phyloP scores from a whole-genome alignment of 2,888 invertebrate species.

The Pteria penguin region DNA sequence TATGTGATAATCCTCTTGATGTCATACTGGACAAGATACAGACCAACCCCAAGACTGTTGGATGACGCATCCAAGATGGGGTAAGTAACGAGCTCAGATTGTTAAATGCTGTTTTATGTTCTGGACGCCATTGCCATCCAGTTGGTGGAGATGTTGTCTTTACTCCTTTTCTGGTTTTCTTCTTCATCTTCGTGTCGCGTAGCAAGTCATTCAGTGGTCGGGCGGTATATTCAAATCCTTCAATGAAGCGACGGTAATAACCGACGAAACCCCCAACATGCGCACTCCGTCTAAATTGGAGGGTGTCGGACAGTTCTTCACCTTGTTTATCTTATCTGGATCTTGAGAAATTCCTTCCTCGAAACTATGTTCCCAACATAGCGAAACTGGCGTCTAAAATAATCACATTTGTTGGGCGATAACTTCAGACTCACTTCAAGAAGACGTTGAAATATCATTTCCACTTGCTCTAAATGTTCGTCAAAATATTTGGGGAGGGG shows the following conservation, averaged over 20 bases:
- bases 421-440: no score
- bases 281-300: no score
- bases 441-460: conserved; percentile 35
- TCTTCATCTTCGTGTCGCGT: not conserved
- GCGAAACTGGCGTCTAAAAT: no score
- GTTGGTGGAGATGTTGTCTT: not conserved
- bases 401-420: no score
- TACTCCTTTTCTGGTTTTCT: not conserved
- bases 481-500: conserved; percentile 34
- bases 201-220: no score
- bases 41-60: conserved; percentile 39
- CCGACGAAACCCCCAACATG: no score
- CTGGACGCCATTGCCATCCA: conserved; percentile 31
- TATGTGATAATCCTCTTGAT: no score
- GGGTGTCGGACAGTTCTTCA: conserved; percentile 48
- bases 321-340: conserved; percentile 41
- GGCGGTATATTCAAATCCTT: not conserved
- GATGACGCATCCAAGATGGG: conserved; percentile 38
- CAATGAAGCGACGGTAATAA: no score
- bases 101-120: conserved; percentile 24
- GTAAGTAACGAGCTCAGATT: conserved; percentile 38
- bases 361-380: conserved; percentile 48
- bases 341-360: conserved; percentile 43
- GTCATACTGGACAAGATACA: no score
- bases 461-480: conserved; percentile 41